Evolutionary conservation across 1,140 invertebrate species (phyloP), one percentile per base, ranked within the genome.

Genomic region (Scaptomyza pallida): DNA sequence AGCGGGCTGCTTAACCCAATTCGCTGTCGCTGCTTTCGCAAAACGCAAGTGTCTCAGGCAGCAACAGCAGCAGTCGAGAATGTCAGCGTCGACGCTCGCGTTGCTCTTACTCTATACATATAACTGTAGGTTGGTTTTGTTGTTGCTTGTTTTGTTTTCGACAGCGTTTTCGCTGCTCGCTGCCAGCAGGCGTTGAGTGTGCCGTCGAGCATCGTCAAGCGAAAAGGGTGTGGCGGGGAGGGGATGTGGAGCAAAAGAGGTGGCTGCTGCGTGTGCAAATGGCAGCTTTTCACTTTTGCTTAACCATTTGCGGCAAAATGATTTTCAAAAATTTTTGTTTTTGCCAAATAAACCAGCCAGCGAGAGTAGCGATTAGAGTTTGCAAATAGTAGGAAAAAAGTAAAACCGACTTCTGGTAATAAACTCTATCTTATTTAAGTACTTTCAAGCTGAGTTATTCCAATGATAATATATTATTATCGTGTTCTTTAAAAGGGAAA

Each of bases 1-100:
- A 65, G 61, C 73, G 59, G 75, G 65, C 82, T 79, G 81, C 81
- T 88, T 88, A 86, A 86, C 82, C 81, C 82, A 86, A 86, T 86
- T 85, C 81, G 57, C 57, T 45, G 56, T 60, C 44, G 64, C 68
- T 17, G 52, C 35, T 60, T 16, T 6, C n/a, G n/a, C 50, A 37
- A 54, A 69, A 50, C 79, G 61, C 75, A 82, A 83, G 80, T 79
- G 81, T 86, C 81, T 86, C 60, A 83, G 67, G 61, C 71, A 79
- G 54, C 21, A 9, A 30, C 19, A 21, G 19, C 19, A 43, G 57
- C 57, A 19, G 50, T 52, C 21, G 13, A 41, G 52, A 55, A 60
- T 51, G 35, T 64, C 21, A 37, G 37, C 37, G 64, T 43, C 13
- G 45, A 23, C 55, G 55, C 55, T 50, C 5, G 5, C 44, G 44